Conservation (phyloP, 2,113 vertebrate species). For the Myrmophylax atrothorax region DNA sequence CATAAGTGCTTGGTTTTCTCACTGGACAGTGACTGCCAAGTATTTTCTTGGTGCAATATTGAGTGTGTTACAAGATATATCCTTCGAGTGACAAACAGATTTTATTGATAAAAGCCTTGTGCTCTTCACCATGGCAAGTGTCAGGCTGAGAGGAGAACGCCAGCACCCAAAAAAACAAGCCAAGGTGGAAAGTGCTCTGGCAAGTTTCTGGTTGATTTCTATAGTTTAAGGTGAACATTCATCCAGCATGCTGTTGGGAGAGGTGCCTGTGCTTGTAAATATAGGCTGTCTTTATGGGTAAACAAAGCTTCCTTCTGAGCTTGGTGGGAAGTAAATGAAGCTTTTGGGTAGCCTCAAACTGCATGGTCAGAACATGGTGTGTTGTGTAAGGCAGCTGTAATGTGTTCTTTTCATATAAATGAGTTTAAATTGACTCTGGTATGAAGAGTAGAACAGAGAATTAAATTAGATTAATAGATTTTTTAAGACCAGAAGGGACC, state of each 20-base stretch:
- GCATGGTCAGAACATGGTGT: background rate
- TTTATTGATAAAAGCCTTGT: background rate
- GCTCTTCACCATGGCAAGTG: background rate
- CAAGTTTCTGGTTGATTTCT: background rate
- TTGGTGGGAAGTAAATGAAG: background rate
- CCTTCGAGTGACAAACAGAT: background rate
- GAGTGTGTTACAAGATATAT: background rate
- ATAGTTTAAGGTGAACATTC: background rate
- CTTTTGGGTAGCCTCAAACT: background rate
- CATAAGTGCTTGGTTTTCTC: background rate
- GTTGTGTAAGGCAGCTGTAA: background rate
- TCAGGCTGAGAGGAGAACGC: background rate
- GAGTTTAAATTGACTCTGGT: constrained; percentile 57
- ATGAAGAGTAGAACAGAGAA: constrained; percentile 60
- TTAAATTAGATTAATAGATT: constrained; percentile 70
- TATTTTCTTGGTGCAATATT: constrained; percentile 3
- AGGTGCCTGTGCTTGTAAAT: background rate
- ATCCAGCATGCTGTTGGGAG: background rate
- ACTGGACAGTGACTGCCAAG: background rate
- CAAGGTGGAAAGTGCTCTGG: background rate
- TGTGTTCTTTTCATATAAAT: constrained; percentile 49
- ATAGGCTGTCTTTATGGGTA: background rate
- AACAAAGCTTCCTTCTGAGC: background rate
- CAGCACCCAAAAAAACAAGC: background rate
- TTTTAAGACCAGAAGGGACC: constrained; percentile 64